These are phyloP conservation scores for Trypoxylon attenuatum DNA, from an alignment of 2,888 invertebrate genomes.

Conservation along the genomic window DNA sequence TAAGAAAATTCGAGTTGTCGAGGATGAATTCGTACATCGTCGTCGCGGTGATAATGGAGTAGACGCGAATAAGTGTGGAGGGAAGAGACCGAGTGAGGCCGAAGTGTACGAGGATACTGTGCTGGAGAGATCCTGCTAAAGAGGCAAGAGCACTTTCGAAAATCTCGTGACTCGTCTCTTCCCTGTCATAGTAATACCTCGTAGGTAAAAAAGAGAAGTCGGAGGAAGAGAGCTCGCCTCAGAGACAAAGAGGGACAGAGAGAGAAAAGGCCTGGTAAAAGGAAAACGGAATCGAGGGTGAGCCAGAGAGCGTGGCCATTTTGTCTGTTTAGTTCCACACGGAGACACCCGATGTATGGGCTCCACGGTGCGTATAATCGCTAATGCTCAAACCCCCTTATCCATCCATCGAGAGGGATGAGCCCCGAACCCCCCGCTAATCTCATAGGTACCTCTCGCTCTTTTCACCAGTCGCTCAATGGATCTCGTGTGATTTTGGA, in stretches of 20 bases:
- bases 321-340: constrained; percentile 72
- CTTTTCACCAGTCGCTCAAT: constrained; percentile 38
- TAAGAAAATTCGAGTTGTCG: too few species aligned
- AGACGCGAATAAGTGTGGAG: constrained; percentile 1
- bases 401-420: constrained; percentile 46
- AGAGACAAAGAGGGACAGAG: constrained; percentile 11
- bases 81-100: not conserved
- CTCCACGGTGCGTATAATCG: constrained; percentile 72
- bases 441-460: constrained; percentile 53
- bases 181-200: constrained; percentile 41
- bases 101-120: constrained; percentile 15
- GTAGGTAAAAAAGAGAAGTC: constrained; percentile 33
- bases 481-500: constrained; percentile 46
- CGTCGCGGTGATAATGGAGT: constrained; percentile 14
- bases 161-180: constrained; percentile 56
- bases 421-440: constrained; percentile 51
- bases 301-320: constrained; percentile 70
- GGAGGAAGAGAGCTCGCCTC: constrained; percentile 21
- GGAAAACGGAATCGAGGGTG: constrained; percentile 65
- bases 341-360: constrained; percentile 70
- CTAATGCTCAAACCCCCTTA: constrained; percentile 69
- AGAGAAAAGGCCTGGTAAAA: constrained; percentile 44
- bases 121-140: too few species aligned
- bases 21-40: not conserved
- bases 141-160: constrained; percentile 54